Conservation (phyloP, 2,888 invertebrate species). For the Phoenoteleia sp. region DNA sequence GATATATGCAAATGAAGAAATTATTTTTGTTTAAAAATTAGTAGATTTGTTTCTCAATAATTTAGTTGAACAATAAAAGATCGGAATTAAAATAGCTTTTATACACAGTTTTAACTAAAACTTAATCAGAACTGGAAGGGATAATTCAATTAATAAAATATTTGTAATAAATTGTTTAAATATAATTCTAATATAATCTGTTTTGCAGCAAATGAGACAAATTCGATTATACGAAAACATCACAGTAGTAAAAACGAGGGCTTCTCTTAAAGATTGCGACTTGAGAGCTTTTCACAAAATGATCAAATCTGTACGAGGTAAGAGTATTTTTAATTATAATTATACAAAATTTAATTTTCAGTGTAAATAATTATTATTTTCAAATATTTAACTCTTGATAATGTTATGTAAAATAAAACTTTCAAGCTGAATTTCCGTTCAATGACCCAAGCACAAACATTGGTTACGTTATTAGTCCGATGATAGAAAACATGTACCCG, state of each 20-base stretch:
- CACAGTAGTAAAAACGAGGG: slow-evolving; percentile 88
- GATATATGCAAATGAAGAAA: too few relatives aligned
- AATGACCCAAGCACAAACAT: slow-evolving; percentile 93
- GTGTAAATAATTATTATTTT: slow-evolving; percentile 13
- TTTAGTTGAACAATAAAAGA: too few relatives aligned
- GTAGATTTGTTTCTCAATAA: too few relatives aligned
- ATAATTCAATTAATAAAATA: background rate
- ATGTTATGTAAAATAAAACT: too few relatives aligned
- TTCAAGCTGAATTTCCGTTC: slow-evolving; percentile 90
- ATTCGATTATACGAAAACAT: slow-evolving; percentile 92
- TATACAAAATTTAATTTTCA: background rate
- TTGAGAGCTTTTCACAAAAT: slow-evolving; percentile 94
- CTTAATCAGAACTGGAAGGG: too few relatives aligned
- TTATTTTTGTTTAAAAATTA: too few relatives aligned
- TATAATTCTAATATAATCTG: background rate
- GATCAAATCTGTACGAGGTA: slow-evolving; percentile 94
- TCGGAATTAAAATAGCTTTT: too few relatives aligned
- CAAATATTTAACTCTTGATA: background rate
- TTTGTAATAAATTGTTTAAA: background rate
- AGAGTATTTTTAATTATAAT: too few relatives aligned
- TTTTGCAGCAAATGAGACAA: slow-evolving; percentile 87
- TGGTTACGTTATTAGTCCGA: slow-evolving; percentile 96
- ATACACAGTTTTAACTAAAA: too few relatives aligned
- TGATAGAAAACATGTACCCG: slow-evolving; percentile 93
- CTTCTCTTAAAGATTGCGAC: slow-evolving; percentile 91